These are phyloP conservation scores for Polyommatus iphigenia DNA, from an alignment of 2,888 invertebrate species.

Conservation along the genomic window DNA sequence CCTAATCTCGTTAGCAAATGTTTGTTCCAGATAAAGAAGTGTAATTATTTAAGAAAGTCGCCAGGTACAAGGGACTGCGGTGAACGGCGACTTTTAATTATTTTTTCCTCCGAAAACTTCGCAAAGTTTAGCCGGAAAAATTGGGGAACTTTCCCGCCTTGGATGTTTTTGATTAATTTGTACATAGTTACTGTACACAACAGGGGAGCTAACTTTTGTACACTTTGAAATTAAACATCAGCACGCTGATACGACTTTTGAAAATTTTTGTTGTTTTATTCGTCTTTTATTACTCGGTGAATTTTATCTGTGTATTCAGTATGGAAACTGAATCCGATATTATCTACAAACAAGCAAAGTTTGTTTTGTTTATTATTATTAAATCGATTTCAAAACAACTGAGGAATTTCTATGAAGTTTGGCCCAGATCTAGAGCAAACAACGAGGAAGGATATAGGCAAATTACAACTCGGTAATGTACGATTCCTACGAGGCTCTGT, in stretches of 20 bases:
- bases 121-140: constrained; percentile 51
- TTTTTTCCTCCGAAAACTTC: constrained; percentile 69
- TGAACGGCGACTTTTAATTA: constrained; percentile 70
- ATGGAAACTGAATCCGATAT: too few species aligned
- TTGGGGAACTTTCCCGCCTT: constrained; percentile 37
- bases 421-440: not conserved
- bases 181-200: not conserved
- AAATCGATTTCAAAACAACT: not conserved
- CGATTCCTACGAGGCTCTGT: too few species aligned
- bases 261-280: not conserved
- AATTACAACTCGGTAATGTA: too few species aligned
- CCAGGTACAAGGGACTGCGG: constrained; percentile 49
- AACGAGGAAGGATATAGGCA: too few species aligned
- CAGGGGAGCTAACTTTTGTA: constrained; percentile 22
- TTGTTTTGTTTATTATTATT: not conserved
- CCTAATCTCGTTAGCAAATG: constrained; percentile 70
- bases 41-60: constrained; percentile 71
- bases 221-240: constrained; percentile 12
- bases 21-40: constrained; percentile 57
- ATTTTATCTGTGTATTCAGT: too few species aligned
- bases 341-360: too few species aligned
- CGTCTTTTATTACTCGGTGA: not conserved
- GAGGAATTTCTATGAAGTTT: not conserved
- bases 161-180: constrained; percentile 26
- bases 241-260: not conserved